Base-by-base conservation (phyloP, 2,113 vertebrate species). In the Dolichotis patagonum region DNA sequence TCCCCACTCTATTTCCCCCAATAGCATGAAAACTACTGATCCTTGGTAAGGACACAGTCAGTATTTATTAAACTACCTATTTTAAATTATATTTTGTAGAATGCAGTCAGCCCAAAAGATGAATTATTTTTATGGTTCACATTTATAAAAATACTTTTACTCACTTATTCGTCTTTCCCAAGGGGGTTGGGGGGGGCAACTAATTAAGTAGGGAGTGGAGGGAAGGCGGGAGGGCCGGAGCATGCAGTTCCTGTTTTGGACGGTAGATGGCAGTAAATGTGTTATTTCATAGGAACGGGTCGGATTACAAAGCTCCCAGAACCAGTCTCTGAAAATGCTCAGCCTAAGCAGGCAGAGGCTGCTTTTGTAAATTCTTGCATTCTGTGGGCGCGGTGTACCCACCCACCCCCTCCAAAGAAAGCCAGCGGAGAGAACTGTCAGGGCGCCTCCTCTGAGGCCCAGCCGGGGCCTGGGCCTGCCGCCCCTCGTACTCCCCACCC, bases 221-320 rank as follows among this genome's bases (percentile, higher is more conserved):
- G 11, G n/a, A 54, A 5, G 63, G 65, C 32, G 2, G 30, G 7
- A 20, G 4, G 26, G 10, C 11, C n/a, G 26, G 4, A 30, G 38
- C 1, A 14, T 14, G 96, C 89, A 98, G 81, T 97, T 82, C 95
- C 94, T 88, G 0, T 67, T 17, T 90, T 85, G 78, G 94, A 82
- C 98, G 98, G 97, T 94, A 99, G 99, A 97, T 98, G 98, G 98
- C 98, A 98, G 96, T 96, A 69, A 85, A 96, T 95, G 96, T 83
- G 30, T 60, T 75, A 93, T 52, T 96, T 97, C 88, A 75, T 80
- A 54, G 5, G 38, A 95, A 90, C 73, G 80, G 87, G 54, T 60
- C 9, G 26, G 32, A 13, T 43, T 62, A 82, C 30, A 83, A 96
- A 94, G 75, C 95, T 98, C 94, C 75, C 60, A 14, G 83, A 93